Evolutionary conservation across 1,140 invertebrate species (phyloP), one percentile per base, ranked within the genome.

Genomic region (Armadillidium nasatum): DNA sequence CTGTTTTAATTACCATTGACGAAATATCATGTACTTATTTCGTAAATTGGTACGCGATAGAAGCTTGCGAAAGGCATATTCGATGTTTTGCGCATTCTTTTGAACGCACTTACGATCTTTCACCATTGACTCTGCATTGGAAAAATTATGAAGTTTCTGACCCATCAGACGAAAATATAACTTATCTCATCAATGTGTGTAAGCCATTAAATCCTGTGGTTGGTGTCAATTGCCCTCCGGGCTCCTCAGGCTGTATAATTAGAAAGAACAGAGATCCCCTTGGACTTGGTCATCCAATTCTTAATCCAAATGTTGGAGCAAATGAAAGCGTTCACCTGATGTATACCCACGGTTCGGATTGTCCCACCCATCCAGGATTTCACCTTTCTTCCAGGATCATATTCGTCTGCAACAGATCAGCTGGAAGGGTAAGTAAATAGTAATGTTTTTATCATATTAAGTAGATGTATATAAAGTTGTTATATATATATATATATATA

Each of bases 121-220:
- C 76, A 9, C 72, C 77, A 19, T 76, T 80, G 1, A 78, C 78
- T 45, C 75, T 44, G 22, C 68, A 75, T 50, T 33, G 70, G 44
- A 33, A 72, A 7, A 80, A 80, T 44, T 80, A 80, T 72, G 77
- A 80, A 50, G 72, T 74, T 11, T 15, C 46, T 3, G 75, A 78
- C 72, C 74, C 76, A 10, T 44, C 74, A 4, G 76, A 76, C 44
- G 54, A 72, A 13, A 76, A 74, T 22, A 72, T 78, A 44, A 80
- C 75, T 44, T 80, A 78, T 72, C 77, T 76, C 73, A 54, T 80
- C 10, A 80, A 80, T 75, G 75, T 80, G n/a, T 80, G 79, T 22
- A 54, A 76, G 66, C 79, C 79, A 44, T 71, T 80, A 10, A 80
- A 80, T 60, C 79, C 70, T 15, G 78, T 80, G 11, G 44, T 72